Conservation (phyloP, 2,888 invertebrate species). For the Tetrapedia diversipes region DNA sequence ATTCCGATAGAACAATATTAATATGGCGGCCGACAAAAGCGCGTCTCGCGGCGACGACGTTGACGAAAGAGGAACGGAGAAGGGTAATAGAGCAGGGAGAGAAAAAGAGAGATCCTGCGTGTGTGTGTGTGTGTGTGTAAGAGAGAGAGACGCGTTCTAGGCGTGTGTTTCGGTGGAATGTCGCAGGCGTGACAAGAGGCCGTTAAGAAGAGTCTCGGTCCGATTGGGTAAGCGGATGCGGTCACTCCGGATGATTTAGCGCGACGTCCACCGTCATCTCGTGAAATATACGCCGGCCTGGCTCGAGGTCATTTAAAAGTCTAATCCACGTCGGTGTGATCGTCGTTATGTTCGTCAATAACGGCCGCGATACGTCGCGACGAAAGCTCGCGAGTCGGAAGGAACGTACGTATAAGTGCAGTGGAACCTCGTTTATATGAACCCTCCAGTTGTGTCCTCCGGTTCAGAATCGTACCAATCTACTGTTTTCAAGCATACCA, state of each 20-base stretch:
- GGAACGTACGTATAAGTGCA: too few species aligned
- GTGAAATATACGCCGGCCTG: conserved; percentile 72
- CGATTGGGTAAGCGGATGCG: conserved; percentile 80
- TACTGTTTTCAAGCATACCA: too few species aligned
- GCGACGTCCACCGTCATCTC: conserved; percentile 71
- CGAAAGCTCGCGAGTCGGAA: neutral
- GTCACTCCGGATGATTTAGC: conserved; percentile 78
- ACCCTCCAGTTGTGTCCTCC: too few species aligned
- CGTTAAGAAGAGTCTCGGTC: conserved; percentile 70
- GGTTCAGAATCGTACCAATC: too few species aligned
- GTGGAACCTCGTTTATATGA: too few species aligned
- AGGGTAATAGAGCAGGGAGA: neutral
- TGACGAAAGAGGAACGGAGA: conserved; percentile 47
- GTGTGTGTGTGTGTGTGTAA: too few species aligned
- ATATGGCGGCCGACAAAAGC: conserved; percentile 53
- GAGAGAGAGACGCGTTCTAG: conserved; percentile 30
- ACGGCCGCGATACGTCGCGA: conserved; percentile 30
- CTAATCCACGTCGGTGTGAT: conserved; percentile 69
- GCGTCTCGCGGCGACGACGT: conserved; percentile 49
- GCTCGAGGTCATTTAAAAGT: conserved; percentile 72
- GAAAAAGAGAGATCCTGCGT: neutral
- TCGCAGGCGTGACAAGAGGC: conserved; percentile 76
- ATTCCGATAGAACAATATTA: conserved; percentile 69
- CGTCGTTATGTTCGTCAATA: conserved; percentile 70
- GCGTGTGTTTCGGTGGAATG: conserved; percentile 72